A percentile compares a stretch with the other conserved stretches of the same genome.
Evolutionary conservation across 2,888 invertebrate genomes (phyloP).

Genomic region (Periphyllus acericola): DNA sequence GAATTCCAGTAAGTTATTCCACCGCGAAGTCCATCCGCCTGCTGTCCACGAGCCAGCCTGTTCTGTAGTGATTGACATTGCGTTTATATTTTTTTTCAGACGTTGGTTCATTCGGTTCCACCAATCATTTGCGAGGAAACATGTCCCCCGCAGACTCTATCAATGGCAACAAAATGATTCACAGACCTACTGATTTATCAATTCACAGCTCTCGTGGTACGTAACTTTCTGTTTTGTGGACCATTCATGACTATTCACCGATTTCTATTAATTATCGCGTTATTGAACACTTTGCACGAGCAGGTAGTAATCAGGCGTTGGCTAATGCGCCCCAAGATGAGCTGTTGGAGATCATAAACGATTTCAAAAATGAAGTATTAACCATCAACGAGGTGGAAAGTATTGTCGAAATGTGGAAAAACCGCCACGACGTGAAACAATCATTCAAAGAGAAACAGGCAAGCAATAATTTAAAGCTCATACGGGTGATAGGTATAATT

Average conservation of each 20-base stretch:
- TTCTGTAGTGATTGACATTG: not conserved
- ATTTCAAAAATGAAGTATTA: slow-evolving; percentile 88
- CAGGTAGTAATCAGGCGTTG: slow-evolving; percentile 52
- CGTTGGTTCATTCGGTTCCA: not conserved
- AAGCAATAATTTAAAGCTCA: not conserved
- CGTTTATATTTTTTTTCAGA: not conserved
- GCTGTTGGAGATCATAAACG: slow-evolving; percentile 85
- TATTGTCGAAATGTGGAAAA: slow-evolving; percentile 86
- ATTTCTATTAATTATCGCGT: not conserved
- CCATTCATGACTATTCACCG: not conserved
- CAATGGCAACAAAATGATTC: not conserved
- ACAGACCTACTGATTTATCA: slow-evolving; percentile 4
- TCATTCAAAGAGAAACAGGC: slow-evolving; percentile 80
- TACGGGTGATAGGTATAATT: not conserved
- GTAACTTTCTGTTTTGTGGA: not conserved
- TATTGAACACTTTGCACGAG: not conserved
- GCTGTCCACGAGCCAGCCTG: not conserved
- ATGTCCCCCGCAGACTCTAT: slow-evolving; percentile 1
- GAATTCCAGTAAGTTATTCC: slow-evolving; percentile 67
- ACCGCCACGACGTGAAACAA: slow-evolving; percentile 86
- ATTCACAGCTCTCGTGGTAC: slow-evolving; percentile 35
- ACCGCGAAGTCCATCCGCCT: not conserved
- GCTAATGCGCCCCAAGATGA: slow-evolving; percentile 75
- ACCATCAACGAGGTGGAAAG: slow-evolving; percentile 86
- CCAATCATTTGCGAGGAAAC: slow-evolving; percentile 36